These are phyloP conservation scores for Falco columbarius DNA, from an alignment of 2,797 vertebrate genomes.

Conservation along the genomic window DNA sequence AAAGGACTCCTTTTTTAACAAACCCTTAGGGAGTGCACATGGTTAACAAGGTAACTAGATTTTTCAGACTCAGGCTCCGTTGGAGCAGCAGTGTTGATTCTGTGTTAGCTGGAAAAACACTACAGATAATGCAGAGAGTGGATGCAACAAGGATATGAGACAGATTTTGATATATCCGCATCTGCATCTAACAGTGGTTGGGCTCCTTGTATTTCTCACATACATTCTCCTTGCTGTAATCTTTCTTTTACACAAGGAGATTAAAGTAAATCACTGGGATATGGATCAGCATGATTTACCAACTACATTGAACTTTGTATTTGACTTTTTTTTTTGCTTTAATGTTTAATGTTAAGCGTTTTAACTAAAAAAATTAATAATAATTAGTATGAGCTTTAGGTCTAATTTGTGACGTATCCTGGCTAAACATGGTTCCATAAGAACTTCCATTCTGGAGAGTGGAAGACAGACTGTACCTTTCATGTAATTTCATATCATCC, in stretches of 20 bases:
- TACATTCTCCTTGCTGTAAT: neutral
- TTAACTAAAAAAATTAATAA: neutral
- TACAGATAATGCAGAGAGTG: neutral
- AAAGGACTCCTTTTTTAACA: neutral
- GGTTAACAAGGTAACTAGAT: neutral
- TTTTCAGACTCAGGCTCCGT: neutral
- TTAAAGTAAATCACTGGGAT: neutral
- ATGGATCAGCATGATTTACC: neutral
- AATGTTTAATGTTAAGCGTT: neutral
- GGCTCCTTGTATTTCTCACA: neutral
- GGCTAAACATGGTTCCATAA: neutral
- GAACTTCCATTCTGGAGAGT: neutral
- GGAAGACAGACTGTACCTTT: neutral
- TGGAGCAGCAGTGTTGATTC: neutral
- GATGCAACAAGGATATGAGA: neutral
- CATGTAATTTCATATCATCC: neutral
- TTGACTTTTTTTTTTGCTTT: neutral
- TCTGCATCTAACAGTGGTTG: neutral
- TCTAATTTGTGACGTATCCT: neutral
- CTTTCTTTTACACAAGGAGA: neutral
- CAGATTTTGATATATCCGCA: neutral
- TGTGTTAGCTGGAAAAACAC: neutral
- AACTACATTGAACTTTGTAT: neutral
- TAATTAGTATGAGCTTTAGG: neutral
- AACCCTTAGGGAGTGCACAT: neutral